phyloP scores from a whole-genome alignment of 2,113 vertebrate species.

The Petroica traversi region DNA sequence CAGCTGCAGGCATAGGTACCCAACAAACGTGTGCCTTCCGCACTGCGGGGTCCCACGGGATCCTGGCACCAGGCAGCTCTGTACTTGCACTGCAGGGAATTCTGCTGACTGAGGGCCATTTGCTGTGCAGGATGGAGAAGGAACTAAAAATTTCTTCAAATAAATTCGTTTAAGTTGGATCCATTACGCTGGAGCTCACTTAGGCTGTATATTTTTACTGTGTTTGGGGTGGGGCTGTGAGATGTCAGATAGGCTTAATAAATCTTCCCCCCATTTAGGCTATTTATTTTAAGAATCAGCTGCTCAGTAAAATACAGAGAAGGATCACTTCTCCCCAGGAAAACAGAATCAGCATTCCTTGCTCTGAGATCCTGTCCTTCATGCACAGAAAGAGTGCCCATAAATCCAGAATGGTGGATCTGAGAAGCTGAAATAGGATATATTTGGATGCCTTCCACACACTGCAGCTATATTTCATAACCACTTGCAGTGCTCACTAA shows the following conservation, averaged over 20 bases:
- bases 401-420: constrained; percentile 47
- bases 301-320: constrained; percentile 15
- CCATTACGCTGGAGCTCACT: constrained; percentile 11
- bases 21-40: background rate
- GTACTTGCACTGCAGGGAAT: background rate
- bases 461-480: constrained; percentile 55
- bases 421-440: constrained; percentile 36
- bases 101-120: constrained; percentile 23
- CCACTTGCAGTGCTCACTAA: constrained; percentile 14
- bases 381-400: background rate
- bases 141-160: background rate
- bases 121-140: background rate
- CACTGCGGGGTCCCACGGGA: background rate
- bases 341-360: constrained; percentile 13
- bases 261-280: background rate
- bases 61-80: background rate
- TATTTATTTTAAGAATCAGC: constrained; percentile 13
- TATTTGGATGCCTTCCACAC: constrained; percentile 60
- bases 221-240: background rate
- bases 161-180: background rate
- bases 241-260: background rate
- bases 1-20: background rate
- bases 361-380: constrained; percentile 43
- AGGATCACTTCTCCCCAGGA: constrained; percentile 13
- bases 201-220: background rate